Evolutionary conservation across 2,888 invertebrate genomes (phyloP).

Genomic region (Polydrusus pterygomalis): DNA sequence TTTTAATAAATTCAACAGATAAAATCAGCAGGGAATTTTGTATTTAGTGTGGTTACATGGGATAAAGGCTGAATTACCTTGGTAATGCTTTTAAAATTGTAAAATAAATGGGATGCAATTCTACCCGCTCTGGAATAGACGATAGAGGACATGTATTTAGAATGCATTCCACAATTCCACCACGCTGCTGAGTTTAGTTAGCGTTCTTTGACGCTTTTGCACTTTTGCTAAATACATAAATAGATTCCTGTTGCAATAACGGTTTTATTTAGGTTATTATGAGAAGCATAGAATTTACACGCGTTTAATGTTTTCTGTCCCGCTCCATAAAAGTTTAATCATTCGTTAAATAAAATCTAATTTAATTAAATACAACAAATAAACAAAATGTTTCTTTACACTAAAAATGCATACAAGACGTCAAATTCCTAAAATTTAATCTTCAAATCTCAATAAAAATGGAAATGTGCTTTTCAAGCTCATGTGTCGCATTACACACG

Average conservation of each 20-base stretch:
- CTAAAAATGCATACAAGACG: no score
- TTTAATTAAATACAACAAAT: no score
- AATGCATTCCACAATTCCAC: slow-evolving; percentile 1
- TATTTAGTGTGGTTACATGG: not conserved
- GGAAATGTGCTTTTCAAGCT: not conserved
- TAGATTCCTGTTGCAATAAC: not conserved
- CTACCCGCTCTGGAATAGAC: not conserved
- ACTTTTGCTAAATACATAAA: not conserved
- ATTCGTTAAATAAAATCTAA: no score
- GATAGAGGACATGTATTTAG: not conserved
- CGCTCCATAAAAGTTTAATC: no score
- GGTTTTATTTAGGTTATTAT: not conserved
- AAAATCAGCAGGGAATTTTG: slow-evolving; percentile 4
- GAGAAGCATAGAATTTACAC: no score
- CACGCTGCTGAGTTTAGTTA: not conserved
- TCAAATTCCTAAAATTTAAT: not conserved
- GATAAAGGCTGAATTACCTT: not conserved
- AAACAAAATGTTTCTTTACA: no score
- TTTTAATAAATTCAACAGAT: slow-evolving; percentile 4
- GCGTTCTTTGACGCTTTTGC: not conserved
- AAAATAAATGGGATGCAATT: slow-evolving; percentile 11
- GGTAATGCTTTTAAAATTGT: slow-evolving; percentile 11
- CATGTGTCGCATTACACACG: not conserved
- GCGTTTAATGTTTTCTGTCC: no score
- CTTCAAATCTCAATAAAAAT: not conserved